Evolutionary conservation across 2,113 vertebrate species (phyloP).

Genomic region (Prionailurus bengalensis): DNA sequence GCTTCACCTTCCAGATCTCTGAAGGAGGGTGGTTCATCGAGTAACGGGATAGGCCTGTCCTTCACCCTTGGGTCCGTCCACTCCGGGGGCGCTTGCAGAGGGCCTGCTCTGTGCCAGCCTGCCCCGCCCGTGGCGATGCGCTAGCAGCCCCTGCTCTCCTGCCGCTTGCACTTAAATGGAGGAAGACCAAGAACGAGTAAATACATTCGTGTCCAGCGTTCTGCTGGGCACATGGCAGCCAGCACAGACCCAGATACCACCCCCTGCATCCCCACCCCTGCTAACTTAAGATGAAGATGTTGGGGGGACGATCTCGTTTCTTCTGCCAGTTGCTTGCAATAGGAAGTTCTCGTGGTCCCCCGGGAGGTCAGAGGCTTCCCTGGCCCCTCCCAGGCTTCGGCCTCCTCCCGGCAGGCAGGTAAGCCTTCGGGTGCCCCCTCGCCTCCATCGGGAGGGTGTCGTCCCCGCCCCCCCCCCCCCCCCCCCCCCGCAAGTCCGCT

Average conservation of each 20-base stretch:
- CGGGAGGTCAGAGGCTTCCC: background rate
- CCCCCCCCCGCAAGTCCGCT: too few relatives aligned
- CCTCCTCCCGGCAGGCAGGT: too few relatives aligned
- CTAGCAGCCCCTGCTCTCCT: rapidly evolving
- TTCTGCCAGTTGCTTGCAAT: background rate
- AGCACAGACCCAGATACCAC: too few relatives aligned
- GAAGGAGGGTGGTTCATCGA: background rate
- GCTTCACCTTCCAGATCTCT: background rate
- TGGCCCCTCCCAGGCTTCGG: background rate
- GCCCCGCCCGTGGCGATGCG: background rate
- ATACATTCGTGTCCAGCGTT: background rate
- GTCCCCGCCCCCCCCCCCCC: too few relatives aligned
- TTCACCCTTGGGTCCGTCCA: rapidly evolving
- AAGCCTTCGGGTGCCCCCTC: background rate
- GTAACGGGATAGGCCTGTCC: rapidly evolving
- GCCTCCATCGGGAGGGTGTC: background rate
- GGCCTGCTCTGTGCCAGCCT: background rate
- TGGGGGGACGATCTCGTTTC: background rate
- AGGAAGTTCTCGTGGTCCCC: rapidly evolving
- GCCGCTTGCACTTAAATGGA: background rate
- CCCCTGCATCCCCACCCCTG: background rate
- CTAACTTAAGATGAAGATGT: background rate
- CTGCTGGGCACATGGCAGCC: rapidly evolving
- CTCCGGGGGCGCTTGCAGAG: rapidly evolving
- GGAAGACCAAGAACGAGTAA: background rate